Evolutionary conservation across 2,797 vertebrate genomes (phyloP).

Genomic region (Lates japonicus): DNA sequence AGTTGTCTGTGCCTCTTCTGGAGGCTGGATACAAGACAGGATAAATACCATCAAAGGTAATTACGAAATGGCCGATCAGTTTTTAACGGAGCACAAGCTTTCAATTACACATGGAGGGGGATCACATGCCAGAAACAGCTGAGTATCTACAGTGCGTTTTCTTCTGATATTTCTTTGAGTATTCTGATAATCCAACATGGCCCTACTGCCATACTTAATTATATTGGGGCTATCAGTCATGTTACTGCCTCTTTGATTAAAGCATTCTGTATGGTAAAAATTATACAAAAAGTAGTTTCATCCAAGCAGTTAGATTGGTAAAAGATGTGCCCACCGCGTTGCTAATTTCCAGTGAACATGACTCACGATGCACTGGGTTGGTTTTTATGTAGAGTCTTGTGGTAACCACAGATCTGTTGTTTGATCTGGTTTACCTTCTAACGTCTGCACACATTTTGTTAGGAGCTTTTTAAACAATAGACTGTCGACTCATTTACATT

Average conservation of each 20-base stretch:
- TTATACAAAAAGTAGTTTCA: slow-evolving; percentile 39
- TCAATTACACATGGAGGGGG: slow-evolving; percentile 58
- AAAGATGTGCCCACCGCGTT: slow-evolving; percentile 36
- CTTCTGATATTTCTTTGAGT: slow-evolving; percentile 42
- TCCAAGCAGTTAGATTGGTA: slow-evolving; percentile 26
- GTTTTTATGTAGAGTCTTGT: slow-evolving; percentile 19
- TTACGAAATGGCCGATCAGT: slow-evolving; percentile 60
- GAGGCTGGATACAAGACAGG: slow-evolving; percentile 64
- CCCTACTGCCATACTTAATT: slow-evolving; percentile 39
- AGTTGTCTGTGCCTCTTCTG: slow-evolving; percentile 49
- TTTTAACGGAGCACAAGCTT: slow-evolving; percentile 67
- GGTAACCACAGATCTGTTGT: slow-evolving; percentile 12
- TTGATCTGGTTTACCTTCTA: slow-evolving; percentile 12
- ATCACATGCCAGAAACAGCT: slow-evolving; percentile 39
- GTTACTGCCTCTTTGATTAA: slow-evolving; percentile 35
- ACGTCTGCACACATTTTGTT: not conserved
- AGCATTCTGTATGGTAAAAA: slow-evolving; percentile 39
- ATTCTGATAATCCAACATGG: slow-evolving; percentile 43
- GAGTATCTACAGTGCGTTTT: slow-evolving; percentile 29
- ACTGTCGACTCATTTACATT: slow-evolving; percentile 5
- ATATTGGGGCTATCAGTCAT: slow-evolving; percentile 1
- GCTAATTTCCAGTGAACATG: slow-evolving; percentile 20
- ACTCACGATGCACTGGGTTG: not conserved
- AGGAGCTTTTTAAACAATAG: not conserved
- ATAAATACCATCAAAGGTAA: slow-evolving; percentile 69